Conservation (phyloP, 2,113 vertebrate species). For the Hypocryptadius cinnamomeus region DNA sequence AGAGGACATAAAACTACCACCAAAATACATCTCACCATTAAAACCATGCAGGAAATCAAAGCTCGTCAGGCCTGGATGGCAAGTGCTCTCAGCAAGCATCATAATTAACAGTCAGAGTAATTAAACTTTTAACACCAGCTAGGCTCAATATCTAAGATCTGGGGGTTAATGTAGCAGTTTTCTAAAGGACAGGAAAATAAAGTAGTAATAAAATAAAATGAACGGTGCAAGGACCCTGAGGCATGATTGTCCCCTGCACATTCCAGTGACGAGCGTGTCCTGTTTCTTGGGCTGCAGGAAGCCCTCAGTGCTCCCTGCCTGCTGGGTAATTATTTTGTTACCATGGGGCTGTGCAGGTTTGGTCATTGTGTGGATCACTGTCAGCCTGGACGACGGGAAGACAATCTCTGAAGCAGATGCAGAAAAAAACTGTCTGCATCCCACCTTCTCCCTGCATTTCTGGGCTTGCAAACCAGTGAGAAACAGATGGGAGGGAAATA, state of each 20-base stretch:
- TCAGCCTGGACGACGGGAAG: background rate
- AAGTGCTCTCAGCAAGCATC: background rate
- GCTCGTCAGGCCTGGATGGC: background rate
- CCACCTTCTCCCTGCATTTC: background rate
- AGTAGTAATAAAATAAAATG: background rate
- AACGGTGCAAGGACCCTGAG: background rate
- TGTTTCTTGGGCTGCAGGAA: background rate
- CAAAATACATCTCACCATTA: background rate
- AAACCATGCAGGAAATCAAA: background rate
- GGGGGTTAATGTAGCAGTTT: conserved; percentile 8
- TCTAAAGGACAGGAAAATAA: conserved; percentile 27
- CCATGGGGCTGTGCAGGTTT: background rate
- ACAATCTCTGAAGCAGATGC: background rate
- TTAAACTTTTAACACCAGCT: background rate
- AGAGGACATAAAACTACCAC: background rate
- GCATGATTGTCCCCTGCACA: background rate
- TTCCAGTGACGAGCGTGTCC: background rate
- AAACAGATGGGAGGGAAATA: conserved; percentile 43
- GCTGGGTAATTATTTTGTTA: background rate
- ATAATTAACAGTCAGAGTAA: background rate
- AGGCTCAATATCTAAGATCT: background rate
- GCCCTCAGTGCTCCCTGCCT: background rate
- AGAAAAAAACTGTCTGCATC: background rate
- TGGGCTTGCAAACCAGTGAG: background rate
- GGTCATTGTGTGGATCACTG: background rate